Evolutionary conservation across 2,113 vertebrate species (phyloP).

Genomic region (Myanophis thanlyinensis): DNA sequence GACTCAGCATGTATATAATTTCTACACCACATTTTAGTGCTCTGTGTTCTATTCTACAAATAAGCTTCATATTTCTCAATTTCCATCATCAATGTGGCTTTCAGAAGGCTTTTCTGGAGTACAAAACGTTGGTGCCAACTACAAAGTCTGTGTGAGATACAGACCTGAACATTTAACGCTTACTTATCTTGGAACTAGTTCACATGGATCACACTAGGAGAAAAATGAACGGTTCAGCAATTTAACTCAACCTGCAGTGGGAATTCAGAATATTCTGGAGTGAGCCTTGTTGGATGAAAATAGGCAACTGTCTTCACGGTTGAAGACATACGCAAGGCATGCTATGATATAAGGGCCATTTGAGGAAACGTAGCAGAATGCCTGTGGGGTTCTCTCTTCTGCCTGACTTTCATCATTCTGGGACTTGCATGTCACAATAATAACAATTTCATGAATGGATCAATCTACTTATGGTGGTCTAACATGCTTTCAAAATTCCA

Average conservation of each 20-base stretch:
- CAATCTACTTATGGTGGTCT: not conserved
- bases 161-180: slow-evolving; percentile 16
- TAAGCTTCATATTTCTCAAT: slow-evolving; percentile 15
- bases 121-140: slow-evolving; percentile 55
- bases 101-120: slow-evolving; percentile 65
- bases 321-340: not conserved
- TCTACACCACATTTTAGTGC: slow-evolving; percentile 42
- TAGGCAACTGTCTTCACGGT: not conserved
- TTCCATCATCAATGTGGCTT: slow-evolving; percentile 20
- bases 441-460: not conserved
- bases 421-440: not conserved
- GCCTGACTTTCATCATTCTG: not conserved
- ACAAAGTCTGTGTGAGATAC: slow-evolving; percentile 55
- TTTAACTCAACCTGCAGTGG: slow-evolving; percentile 52
- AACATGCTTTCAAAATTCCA: not conserved
- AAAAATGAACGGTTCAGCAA: slow-evolving; percentile 61
- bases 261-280: slow-evolving; percentile 64
- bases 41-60: slow-evolving; percentile 35
- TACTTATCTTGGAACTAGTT: slow-evolving; percentile 57
- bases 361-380: not conserved
- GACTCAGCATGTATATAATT: not conserved
- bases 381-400: not conserved
- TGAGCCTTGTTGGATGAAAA: slow-evolving; percentile 30
- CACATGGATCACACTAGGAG: slow-evolving; percentile 53
- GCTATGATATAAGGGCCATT: not conserved